Base-by-base conservation (phyloP, 2,113 vertebrate genomes). In the Heterotilapia buettikoferi region DNA sequence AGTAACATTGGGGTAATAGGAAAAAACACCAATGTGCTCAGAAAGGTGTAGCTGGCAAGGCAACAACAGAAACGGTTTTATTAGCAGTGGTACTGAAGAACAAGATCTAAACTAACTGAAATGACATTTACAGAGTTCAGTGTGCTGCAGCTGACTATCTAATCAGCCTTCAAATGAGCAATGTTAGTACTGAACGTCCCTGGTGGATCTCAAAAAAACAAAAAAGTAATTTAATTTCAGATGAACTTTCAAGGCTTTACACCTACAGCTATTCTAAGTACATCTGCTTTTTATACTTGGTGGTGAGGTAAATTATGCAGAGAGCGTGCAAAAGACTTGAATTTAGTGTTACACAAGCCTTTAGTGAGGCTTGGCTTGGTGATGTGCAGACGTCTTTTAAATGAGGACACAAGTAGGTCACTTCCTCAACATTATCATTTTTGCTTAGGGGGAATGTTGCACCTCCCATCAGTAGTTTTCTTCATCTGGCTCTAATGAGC, bases 401-500 rank as follows among this genome's bases (percentile, higher is more conserved):
- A 90, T 63, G 68, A 89, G 88, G 86, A 87, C 84, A 82, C 63
- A 85, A 90, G 76, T 86, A 89, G 91, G 85, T 92, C 85, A 90
- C 40, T 68, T 80, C 61, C 53, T 86, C 83, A 89, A 73, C 80
- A 50, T 78, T 63, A 5, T 83, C 29, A 85, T 84, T 88, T 91
- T 84, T 12, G 45, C 85, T 90, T 45, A 45, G 80, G 89, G 85
- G 86, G 82, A 76, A 81, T n/a, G 24, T 80, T 84, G 82, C 82
- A 83, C 83, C 76, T 91, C 79, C 78, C 89, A 66, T 85, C 88
- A 92, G 84, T 87, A 78, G 52, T 89, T 94, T 90, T 84, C 68
- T 78, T 89, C 76, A 89, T 93, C 68, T 61, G 80, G 50, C 73
- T 89, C 82, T 90, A 89, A 92, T 92, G 86, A 92, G 90, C 52